Evolutionary conservation across 2,113 vertebrate species (phyloP).

Genomic region (Cariama cristata): DNA sequence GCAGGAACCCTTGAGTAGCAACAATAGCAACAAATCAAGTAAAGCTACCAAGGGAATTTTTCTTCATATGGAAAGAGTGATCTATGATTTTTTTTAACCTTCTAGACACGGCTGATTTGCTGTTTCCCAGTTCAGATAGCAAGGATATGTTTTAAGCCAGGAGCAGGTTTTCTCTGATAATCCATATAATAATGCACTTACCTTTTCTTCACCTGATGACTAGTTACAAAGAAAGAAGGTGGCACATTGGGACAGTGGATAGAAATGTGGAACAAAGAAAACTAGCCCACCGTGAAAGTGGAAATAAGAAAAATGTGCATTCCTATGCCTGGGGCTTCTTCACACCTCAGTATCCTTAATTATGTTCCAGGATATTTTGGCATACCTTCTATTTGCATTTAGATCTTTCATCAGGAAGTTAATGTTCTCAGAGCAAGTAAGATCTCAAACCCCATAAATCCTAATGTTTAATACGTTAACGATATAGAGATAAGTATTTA

Average conservation of each 20-base stretch:
- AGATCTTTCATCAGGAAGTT: constrained; percentile 67
- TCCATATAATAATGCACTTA: not conserved
- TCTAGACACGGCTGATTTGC: not conserved
- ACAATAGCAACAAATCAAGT: not conserved
- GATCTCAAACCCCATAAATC: constrained; percentile 69
- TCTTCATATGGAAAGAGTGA: not conserved
- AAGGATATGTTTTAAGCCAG: not conserved
- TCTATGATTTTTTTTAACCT: not conserved
- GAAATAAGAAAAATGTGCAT: constrained; percentile 34
- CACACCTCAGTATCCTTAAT: constrained; percentile 54
- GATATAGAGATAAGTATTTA: constrained; percentile 72
- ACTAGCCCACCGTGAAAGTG: constrained; percentile 29
- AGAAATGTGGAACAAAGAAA: not conserved
- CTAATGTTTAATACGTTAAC: constrained; percentile 58
- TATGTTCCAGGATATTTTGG: constrained; percentile 37
- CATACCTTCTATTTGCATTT: constrained; percentile 35
- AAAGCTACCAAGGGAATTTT: not conserved
- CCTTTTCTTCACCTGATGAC: not conserved
- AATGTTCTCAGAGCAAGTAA: constrained; percentile 61
- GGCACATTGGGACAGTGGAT: not conserved
- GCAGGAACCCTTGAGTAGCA: not conserved
- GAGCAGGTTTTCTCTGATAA: not conserved
- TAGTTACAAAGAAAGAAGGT: not conserved
- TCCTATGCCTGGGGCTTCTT: constrained; percentile 48
- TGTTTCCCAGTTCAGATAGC: not conserved